Evolutionary conservation across 1,140 invertebrate genomes (phyloP), one percentile per base, ranked within the genome.

Genomic region (Pachyrhynchus sulphureomaculatus): DNA sequence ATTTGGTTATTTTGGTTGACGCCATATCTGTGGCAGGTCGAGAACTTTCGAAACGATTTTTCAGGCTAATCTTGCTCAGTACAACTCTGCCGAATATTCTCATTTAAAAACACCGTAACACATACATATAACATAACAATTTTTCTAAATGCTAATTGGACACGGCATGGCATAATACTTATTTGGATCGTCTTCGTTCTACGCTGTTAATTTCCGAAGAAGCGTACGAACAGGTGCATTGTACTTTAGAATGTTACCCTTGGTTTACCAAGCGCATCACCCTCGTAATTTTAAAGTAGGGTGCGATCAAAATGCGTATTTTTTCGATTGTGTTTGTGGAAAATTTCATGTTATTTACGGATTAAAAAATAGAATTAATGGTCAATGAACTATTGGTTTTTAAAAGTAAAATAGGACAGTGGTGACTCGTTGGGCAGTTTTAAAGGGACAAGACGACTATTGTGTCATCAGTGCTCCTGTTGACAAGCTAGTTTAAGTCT

Each of bases 241-340:
- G 58, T 45, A 61, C 58, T 61, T 36, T 53, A 36, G 41, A 33
- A 61, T 61, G 52, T 61, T 39, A 61, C 58, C 58, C 58, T 61
- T 61, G 58, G 29, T 12, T 45, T 61, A 44, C 13, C 58, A 61
- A 52, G 58, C 58, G 58, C 24, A 39, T 52, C 58, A 61, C 58
- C 58, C 58, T 18, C 48, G 37, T 61, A 61, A 10, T 36, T 17
- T 36, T 37, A 37, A 51, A 57, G 20, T 47, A 21, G 42, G 54
- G 54, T 57, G 54, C n/a, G n/a, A n/a, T 49, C n/a, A 20, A 34
- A 41, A 15, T 53, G 49, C 49, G 34, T 53, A 13, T 53, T 51
- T 36, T 17, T 21, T 20, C 20, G n/a, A n/a, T 45, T 18, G n/a
- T 20, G n/a, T 24, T 45, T 8, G 17, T 26, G 24, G 24, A 26